Evolutionary conservation across 1,140 invertebrate genomes (phyloP), one percentile per base, ranked within the genome.

Genomic region (Drosophila eugracilis): DNA sequence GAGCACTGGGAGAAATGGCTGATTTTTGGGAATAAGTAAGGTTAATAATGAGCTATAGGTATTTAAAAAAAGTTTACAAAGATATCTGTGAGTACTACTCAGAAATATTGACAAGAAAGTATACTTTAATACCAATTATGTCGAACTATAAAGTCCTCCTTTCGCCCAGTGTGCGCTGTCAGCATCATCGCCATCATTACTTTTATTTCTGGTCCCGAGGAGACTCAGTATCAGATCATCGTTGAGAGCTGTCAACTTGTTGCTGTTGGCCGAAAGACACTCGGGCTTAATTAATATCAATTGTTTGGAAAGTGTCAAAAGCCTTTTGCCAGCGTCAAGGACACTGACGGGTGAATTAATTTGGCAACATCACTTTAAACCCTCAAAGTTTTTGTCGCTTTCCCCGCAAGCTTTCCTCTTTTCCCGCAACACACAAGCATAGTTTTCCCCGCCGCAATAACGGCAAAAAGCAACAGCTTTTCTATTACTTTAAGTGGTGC

Each of bases 261-360:
- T 85, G 76, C 75, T 62, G 30, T 70, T 60, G 44, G 14, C 30
- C 55, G 57, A 58, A 69, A 76, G 47, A 47, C 76, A 75, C 72
- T 72, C 58, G 54, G 42, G 47, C 73, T 81, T 85, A 84, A 86
- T 84, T 86, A 84, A 84, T 84, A 76, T 74, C 45, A 80, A 67
- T 79, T 85, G 76, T 73, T 75, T 57, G 73, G 21, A 34, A 67
- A 62, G 62, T 57, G 73, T 79, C 59, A 54, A 28, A 47, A 60
- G 39, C 37, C 48, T 62, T 39, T 57, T 17, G 54, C 26, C 28
- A 32, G 15, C 39, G 53, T 22, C 49, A 72, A 71, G 36, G 65
- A 32, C 36, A 24, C 26, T 32, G 34, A 36, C 59, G 5, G 36
- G 54, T 37, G 57, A 73, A 73, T 63, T 73, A 53, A 73, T 73